Percentiles rank a stretch among this genome's conserved stretches.
Conservation (phyloP, 37 sponge, comb jelly and placozoan genomes). For the Chondrilla cf. caribensis region DNA sequence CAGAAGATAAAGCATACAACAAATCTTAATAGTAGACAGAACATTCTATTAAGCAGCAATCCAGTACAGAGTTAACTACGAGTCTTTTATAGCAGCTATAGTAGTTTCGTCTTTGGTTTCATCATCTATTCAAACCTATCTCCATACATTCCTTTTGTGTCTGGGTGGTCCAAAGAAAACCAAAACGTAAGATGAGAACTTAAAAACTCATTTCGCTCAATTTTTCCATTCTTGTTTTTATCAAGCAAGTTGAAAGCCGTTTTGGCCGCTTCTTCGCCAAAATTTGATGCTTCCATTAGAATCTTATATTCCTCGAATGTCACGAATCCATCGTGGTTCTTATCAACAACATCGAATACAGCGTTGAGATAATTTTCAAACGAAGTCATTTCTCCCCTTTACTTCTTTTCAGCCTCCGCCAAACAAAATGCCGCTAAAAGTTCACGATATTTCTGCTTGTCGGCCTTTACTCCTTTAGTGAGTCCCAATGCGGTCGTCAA, state of each 20-base stretch:
- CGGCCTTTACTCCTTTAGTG: neutral
- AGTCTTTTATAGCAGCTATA: too few relatives aligned
- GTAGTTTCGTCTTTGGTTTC: too few relatives aligned
- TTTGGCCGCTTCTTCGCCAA: neutral
- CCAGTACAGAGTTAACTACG: too few relatives aligned
- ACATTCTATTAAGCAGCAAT: too few relatives aligned
- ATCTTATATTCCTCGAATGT: neutral
- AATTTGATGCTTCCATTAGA: neutral
- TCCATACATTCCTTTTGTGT: too few relatives aligned
- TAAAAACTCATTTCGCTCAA: neutral
- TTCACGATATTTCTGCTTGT: neutral
- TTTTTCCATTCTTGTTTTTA: neutral
- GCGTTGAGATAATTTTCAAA: neutral
- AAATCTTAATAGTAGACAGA: too few relatives aligned
- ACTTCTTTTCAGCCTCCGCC: neutral
- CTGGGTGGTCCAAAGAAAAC: neutral
- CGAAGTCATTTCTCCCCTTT: neutral
- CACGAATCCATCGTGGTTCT: conserved; percentile 3
- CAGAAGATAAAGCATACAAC: too few relatives aligned
- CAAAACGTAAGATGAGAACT: neutral
- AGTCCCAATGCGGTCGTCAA: neutral
- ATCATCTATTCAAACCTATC: too few relatives aligned
- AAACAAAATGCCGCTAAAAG: neutral
- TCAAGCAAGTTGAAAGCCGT: neutral
- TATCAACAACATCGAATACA: neutral